phyloP scores from a whole-genome alignment of 2,797 vertebrate species.

The Astyanax mexicanus region DNA sequence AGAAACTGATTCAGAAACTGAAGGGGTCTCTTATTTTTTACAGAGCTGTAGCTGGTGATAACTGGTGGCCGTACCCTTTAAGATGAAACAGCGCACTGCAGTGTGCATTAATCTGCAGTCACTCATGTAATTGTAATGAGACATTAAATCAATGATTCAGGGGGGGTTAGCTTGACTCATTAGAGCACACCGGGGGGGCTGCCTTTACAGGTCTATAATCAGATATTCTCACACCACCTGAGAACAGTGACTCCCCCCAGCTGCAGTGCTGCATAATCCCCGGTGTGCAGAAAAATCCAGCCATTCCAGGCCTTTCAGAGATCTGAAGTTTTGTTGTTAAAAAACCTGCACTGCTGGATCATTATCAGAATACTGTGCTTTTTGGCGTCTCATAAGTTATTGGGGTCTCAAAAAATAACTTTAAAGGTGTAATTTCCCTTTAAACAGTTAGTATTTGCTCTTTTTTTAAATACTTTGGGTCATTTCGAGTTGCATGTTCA shows the following conservation, averaged over 20 bases:
- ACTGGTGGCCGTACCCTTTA: not conserved
- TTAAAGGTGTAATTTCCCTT: too few relatives aligned
- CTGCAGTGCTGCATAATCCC: not conserved
- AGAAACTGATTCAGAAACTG: too few relatives aligned
- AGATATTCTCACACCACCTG: not conserved
- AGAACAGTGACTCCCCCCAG: not conserved
- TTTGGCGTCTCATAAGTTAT: too few relatives aligned
- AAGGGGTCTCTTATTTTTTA: too few relatives aligned
- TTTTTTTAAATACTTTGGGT: too few relatives aligned
- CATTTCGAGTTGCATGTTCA: too few relatives aligned
- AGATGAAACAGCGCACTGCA: not conserved
- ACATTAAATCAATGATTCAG: slow-evolving; percentile 26
- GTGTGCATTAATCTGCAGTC: not conserved
- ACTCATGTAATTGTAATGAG: slow-evolving; percentile 33
- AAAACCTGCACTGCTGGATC: not conserved
- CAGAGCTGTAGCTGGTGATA: not conserved
- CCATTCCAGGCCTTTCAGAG: not conserved
- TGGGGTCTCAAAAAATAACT: too few relatives aligned
- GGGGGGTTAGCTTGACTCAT: slow-evolving; percentile 28
- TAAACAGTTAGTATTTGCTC: too few relatives aligned
- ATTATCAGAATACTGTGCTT: too few relatives aligned
- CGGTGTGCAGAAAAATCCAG: not conserved
- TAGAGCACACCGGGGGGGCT: slow-evolving; percentile 9
- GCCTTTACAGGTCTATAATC: slow-evolving; percentile 37
- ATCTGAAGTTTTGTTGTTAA: not conserved